Evolutionary conservation across 2,888 invertebrate genomes (phyloP).

Genomic region (Plagodis pulveraria): DNA sequence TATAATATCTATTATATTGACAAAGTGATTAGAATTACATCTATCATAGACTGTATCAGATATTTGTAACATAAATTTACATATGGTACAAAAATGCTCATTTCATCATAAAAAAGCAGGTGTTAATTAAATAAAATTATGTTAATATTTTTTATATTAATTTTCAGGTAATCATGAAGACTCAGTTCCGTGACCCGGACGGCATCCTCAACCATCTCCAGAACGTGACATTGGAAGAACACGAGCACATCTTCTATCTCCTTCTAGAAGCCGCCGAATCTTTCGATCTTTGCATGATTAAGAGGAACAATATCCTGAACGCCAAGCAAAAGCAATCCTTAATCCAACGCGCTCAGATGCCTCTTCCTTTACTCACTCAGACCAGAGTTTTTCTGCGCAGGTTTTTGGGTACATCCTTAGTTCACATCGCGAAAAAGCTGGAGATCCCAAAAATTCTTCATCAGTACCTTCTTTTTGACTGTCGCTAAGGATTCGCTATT

Average conservation of each 20-base stretch:
- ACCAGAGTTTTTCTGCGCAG: conserved; percentile 85
- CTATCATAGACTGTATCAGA: too few relatives aligned
- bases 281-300: conserved; percentile 92
- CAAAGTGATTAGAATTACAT: too few relatives aligned
- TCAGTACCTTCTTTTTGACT: conserved; percentile 89
- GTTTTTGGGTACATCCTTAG: conserved; percentile 83
- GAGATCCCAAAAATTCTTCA: conserved; percentile 87
- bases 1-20: too few relatives aligned
- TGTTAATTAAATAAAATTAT: neutral
- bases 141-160: conserved; percentile 6
- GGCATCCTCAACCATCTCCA: conserved; percentile 92
- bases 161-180: conserved; percentile 90
- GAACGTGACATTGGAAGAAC: conserved; percentile 81
- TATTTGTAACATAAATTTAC: too few relatives aligned
- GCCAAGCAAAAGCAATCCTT: conserved; percentile 87
- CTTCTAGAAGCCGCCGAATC: conserved; percentile 90
- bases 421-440: conserved; percentile 52
- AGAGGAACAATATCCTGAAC: conserved; percentile 87
- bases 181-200: conserved; percentile 93
- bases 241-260: conserved; percentile 85
- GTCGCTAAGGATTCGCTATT: conserved; percentile 64
- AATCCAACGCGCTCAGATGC: conserved; percentile 87
- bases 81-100: too few relatives aligned
- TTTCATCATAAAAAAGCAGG: too few relatives aligned
- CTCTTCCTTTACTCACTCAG: conserved; percentile 88